A percentile compares a stretch with the other conserved stretches of the same genome.
Conservation (phyloP, 1,140 invertebrate species). For the Eubasilissa regina region DNA sequence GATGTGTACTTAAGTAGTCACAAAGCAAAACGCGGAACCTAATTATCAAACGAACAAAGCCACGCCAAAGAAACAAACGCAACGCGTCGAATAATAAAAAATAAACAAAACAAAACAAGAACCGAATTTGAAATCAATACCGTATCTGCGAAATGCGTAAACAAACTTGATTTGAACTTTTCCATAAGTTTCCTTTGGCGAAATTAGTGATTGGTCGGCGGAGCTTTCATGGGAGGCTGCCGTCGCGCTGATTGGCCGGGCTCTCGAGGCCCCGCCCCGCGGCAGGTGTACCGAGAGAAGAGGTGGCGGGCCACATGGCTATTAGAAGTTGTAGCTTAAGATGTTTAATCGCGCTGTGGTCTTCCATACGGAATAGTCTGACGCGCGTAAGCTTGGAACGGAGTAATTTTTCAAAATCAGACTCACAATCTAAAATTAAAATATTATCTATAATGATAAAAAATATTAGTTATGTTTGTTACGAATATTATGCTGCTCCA, state of each 20-base stretch:
- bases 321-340: too few species aligned
- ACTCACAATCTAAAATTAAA: too few species aligned
- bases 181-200: constrained; percentile 34
- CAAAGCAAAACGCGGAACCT: too few species aligned
- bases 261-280: constrained; percentile 37
- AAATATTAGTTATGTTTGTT: too few species aligned
- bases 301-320: constrained; percentile 23
- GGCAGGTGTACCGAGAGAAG: constrained; percentile 31
- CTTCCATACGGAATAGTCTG: background rate
- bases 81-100: too few species aligned
- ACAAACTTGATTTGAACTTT: constrained; percentile 15
- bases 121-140: constrained; percentile 9
- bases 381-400: constrained; percentile 12
- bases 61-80: too few species aligned
- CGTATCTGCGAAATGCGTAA: constrained; percentile 9
- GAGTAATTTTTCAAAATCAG: background rate
- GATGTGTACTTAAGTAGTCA: too few species aligned
- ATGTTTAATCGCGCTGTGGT: background rate
- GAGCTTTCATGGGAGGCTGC: constrained; percentile 43
- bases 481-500: too few species aligned
- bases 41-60: too few species aligned
- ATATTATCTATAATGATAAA: too few species aligned
- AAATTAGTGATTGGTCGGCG: constrained; percentile 26
- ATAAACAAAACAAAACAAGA: too few species aligned
- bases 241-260: constrained; percentile 31